Percentiles rank a stretch among this genome's conserved stretches.
These are phyloP conservation scores for Halichoerus grypus DNA, from an alignment of 2,113 vertebrate species.

Conservation along the genomic window DNA sequence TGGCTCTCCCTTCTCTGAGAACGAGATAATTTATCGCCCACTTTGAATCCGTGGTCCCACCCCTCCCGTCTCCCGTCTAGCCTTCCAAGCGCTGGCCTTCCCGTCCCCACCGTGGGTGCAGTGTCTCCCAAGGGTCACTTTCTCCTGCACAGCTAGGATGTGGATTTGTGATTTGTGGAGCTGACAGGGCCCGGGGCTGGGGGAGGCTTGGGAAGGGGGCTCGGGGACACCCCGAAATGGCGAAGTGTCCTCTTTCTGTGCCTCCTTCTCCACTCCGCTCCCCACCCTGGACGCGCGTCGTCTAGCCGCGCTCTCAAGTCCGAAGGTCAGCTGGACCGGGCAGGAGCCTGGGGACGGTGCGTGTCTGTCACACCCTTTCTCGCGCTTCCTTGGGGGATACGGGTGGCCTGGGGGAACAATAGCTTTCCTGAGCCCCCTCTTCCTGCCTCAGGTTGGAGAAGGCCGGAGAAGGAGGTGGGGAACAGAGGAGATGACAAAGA, in stretches of 20 bases:
- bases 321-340: neutral
- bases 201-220: neutral
- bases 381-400: neutral
- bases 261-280: slow-evolving; percentile 63
- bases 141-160: neutral
- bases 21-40: slow-evolving; percentile 79
- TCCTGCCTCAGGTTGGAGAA: slow-evolving; percentile 61
- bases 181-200: neutral
- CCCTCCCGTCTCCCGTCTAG: slow-evolving; percentile 70
- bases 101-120: neutral
- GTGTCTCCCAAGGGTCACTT: slow-evolving; percentile 4
- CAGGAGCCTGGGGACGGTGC: neutral
- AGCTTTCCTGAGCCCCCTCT: slow-evolving; percentile 57
- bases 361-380: neutral
- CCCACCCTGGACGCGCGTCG: slow-evolving; percentile 50
- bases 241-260: neutral
- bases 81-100: slow-evolving; percentile 29
- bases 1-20: slow-evolving; percentile 22
- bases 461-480: slow-evolving; percentile 30
- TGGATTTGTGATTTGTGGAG: neutral
- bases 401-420: slow-evolving; percentile 63
- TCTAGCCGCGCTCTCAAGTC: neutral
- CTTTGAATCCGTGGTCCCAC: slow-evolving; percentile 58
- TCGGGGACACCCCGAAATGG: neutral
- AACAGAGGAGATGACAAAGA: slow-evolving; percentile 39